Evolutionary conservation across 1,140 invertebrate species (phyloP).

Genomic region (Cotesia typhae): DNA sequence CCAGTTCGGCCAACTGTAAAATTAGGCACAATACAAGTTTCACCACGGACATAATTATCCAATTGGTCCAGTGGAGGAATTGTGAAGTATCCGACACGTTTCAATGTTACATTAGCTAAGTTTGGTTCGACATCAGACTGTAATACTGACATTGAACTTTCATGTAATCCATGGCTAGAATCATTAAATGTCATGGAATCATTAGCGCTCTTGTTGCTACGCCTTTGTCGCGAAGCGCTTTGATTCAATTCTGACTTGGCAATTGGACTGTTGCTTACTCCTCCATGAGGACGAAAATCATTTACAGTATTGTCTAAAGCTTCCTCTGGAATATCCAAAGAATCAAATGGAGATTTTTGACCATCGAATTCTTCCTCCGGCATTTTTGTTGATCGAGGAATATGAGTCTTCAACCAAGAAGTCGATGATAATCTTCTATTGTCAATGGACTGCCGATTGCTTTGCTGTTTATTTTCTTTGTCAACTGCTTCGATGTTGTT

Average conservation of each 20-base stretch:
- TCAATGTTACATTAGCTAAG: slow-evolving; percentile 71
- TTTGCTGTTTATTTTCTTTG: slow-evolving; percentile 55
- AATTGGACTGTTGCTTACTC: slow-evolving; percentile 1
- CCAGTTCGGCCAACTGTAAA: slow-evolving; percentile 90
- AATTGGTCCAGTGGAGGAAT: slow-evolving; percentile 75
- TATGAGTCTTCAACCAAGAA: slow-evolving; percentile 24
- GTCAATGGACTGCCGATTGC: slow-evolving; percentile 31
- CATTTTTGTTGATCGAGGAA: slow-evolving; percentile 15
- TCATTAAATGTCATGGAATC: slow-evolving; percentile 37
- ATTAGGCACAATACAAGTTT: slow-evolving; percentile 85
- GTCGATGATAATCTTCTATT: slow-evolving; percentile 53
- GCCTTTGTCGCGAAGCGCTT: background rate
- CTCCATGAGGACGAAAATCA: slow-evolving; percentile 43
- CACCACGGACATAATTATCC: slow-evolving; percentile 68
- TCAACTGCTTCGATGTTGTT: slow-evolving; percentile 38
- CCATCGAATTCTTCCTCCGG: slow-evolving; percentile 40
- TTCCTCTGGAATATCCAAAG: slow-evolving; percentile 40
- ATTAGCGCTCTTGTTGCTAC: slow-evolving; percentile 40
- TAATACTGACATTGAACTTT: slow-evolving; percentile 42
- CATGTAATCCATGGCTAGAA: slow-evolving; percentile 52
- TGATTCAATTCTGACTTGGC: slow-evolving; percentile 23
- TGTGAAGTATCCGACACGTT: slow-evolving; percentile 81
- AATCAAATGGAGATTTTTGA: slow-evolving; percentile 40
- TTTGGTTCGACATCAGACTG: slow-evolving; percentile 65
- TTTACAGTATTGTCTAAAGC: slow-evolving; percentile 47